Base-by-base conservation (phyloP, 2,888 invertebrate species). In the Drosophila antonietae region DNA sequence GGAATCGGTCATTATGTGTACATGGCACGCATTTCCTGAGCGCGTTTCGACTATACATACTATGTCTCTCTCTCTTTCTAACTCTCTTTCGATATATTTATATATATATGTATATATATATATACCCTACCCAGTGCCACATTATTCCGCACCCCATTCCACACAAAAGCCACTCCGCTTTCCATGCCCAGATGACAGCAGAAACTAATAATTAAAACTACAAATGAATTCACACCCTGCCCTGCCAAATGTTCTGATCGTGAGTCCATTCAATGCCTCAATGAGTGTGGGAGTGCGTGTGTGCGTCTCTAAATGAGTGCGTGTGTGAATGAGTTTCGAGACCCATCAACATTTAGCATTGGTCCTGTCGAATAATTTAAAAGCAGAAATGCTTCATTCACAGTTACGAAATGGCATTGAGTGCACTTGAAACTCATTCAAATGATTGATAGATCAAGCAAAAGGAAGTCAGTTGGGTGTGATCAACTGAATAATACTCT, bases 201-300 rank as follows among this genome's bases (percentile, higher is more conserved):
- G 58, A 58, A 78, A 81, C 79, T 78, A 85, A 85, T 84, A 88
- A 88, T 88, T 85, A 85, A 80, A 75, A 78, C 88, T 75, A 88
- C 84, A 84, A 84, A 84, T 84, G 81, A 78, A 84, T 84, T 84
- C 84, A 84, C 84, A 84, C 84, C 84, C 85, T 73, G 52, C 75
- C 62, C 39, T 47, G 28, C 47, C 64, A 65, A 68, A 63, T 75
- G 63, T 37, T 58, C 52, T 62, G 79, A 79, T 70, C 76, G 53
- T 14, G 39, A 52, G 41, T 15, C 37, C 44, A 57, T 63, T 60
- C 68, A 43, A 52, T 61, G 53, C 9, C 37, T 18, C 37, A 44
- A 43, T 23, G 47, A 12, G 49, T 51, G 63, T 43, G 57, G 23
- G 28, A 43, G 61, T 43, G 58, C 49, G 57, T 49, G 53, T 0